Evolutionary conservation across 2,113 vertebrate species (phyloP).

Genomic region (Leucopternis melanops): DNA sequence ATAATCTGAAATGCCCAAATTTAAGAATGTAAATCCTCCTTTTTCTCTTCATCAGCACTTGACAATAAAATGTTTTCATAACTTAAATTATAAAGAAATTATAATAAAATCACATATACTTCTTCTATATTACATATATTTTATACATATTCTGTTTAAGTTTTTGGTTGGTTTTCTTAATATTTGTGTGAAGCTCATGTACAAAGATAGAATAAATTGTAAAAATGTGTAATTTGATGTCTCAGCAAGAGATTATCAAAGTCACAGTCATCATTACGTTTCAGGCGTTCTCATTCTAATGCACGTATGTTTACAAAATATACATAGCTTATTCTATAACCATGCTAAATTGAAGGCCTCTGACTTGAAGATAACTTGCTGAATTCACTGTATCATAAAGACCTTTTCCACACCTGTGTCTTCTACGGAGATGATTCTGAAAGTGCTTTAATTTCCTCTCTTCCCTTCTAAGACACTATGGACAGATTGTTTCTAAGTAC

Average conservation of each 20-base stretch:
- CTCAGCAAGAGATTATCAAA: neutral
- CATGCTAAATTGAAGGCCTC: neutral
- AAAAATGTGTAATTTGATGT: neutral
- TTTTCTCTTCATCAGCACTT: neutral
- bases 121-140: no score
- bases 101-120: neutral
- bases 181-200: neutral
- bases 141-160: neutral
- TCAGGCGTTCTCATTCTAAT: neutral
- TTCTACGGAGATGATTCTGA: neutral
- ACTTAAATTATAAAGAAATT: neutral
- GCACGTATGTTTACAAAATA: neutral
- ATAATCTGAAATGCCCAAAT: neutral
- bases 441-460: neutral
- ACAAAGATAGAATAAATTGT: neutral
- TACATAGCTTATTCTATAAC: neutral
- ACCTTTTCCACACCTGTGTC: neutral
- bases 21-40: neutral
- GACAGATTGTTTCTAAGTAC: neutral
- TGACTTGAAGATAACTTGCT: neutral
- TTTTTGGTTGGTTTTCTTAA: neutral
- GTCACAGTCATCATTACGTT: neutral
- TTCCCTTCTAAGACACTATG: neutral
- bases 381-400: neutral
- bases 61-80: neutral